Conservation (phyloP, 1,140 invertebrate species). For the Drosophila repletoides region DNA sequence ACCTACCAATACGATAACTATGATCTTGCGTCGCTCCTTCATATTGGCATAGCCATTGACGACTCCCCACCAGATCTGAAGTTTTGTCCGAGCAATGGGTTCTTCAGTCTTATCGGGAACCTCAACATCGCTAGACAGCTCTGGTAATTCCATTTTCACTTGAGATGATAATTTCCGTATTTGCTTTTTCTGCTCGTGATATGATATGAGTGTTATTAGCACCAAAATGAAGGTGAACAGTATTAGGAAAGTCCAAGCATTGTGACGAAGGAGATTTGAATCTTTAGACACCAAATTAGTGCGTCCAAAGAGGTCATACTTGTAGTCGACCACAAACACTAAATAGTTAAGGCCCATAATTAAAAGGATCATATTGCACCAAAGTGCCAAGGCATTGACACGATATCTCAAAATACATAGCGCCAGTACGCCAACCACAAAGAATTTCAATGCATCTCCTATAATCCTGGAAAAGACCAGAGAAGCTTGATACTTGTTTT, state of each 20-base stretch:
- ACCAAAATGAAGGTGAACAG: neutral
- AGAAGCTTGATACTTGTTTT: neutral
- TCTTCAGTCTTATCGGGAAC: neutral
- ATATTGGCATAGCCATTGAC: conserved; percentile 30
- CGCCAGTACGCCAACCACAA: conserved; percentile 22
- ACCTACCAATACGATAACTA: conserved; percentile 6
- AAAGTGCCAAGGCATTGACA: conserved; percentile 8
- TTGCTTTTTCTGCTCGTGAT: neutral
- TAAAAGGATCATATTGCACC: conserved; percentile 27
- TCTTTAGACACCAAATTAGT: neutral
- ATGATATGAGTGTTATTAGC: conserved; percentile 25
- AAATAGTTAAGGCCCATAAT: conserved; percentile 22
- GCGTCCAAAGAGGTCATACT: neutral
- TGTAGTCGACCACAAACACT: neutral
- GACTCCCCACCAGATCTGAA: conserved; percentile 19
- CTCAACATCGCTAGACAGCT: conserved; percentile 28
- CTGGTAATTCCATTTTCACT: neutral
- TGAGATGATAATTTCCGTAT: rapidly evolving
- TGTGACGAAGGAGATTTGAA: neutral
- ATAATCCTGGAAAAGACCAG: conserved; percentile 6
- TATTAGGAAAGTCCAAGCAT: conserved; percentile 7
- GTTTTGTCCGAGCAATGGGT: neutral
- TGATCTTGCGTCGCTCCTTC: neutral
- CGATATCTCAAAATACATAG: conserved; percentile 22
- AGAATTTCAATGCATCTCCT: conserved; percentile 18